These are phyloP conservation scores for Caenorhabditis doughertyi DNA, from an alignment of 2,888 invertebrate genomes.

Conservation along the genomic window DNA sequence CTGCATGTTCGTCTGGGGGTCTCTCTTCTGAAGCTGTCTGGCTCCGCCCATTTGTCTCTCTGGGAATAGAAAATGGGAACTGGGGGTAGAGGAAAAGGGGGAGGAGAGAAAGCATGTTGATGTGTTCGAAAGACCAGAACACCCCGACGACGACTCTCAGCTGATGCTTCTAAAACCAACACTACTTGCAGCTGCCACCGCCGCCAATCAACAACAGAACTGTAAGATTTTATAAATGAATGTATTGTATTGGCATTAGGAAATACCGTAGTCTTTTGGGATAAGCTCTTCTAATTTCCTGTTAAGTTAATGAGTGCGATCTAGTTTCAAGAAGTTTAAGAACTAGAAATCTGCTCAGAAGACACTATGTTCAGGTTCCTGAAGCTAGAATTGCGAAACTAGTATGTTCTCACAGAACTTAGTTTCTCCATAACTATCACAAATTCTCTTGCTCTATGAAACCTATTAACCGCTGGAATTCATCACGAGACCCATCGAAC, in stretches of 20 bases:
- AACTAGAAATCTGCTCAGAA: too few species aligned
- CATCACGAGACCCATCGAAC: too few species aligned
- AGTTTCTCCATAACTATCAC: too few species aligned
- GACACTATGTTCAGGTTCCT: too few species aligned
- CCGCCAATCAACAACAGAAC: constrained; percentile 52
- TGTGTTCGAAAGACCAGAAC: constrained; percentile 48
- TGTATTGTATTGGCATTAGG: background rate
- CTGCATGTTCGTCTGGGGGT: constrained; percentile 2
- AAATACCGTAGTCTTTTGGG: too few species aligned
- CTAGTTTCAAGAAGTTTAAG: too few species aligned
- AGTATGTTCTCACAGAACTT: too few species aligned
- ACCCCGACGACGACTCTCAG: constrained; percentile 17
- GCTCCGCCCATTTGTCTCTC: constrained; percentile 36
- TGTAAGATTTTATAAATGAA: constrained; percentile 24
- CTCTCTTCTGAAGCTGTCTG: constrained; percentile 38
- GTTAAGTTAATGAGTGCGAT: too few species aligned
- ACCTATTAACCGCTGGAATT: too few species aligned
- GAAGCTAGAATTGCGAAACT: too few species aligned
- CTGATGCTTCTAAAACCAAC: constrained; percentile 61
- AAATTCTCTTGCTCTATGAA: too few species aligned
- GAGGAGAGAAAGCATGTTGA: constrained; percentile 32
- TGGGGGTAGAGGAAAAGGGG: constrained; percentile 19
- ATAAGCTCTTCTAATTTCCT: too few species aligned
- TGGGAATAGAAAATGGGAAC: constrained; percentile 32
- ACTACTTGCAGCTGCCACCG: constrained; percentile 52